Percentiles rank a stretch among this genome's conserved stretches.
phyloP scores from a whole-genome alignment of 2,113 vertebrate genomes.

The Australoheros scitulus region DNA sequence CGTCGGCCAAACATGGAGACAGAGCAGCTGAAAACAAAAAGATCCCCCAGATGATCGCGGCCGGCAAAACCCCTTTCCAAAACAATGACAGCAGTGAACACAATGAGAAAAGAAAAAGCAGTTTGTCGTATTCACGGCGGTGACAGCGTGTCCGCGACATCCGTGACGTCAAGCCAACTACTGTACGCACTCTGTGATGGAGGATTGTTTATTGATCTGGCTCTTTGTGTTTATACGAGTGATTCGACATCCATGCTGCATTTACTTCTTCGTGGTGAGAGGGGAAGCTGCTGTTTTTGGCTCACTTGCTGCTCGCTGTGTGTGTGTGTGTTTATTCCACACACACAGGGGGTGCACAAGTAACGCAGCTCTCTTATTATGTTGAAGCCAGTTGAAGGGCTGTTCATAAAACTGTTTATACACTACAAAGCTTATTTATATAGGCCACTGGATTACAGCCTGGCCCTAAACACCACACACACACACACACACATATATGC shows the following conservation, averaged over 20 bases:
- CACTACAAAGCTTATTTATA: conserved; percentile 82
- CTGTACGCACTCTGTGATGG: conserved; percentile 38
- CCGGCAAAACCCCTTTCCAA: neutral
- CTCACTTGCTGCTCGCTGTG: conserved; percentile 44
- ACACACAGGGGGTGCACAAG: conserved; percentile 50
- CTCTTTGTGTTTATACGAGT: conserved; percentile 67
- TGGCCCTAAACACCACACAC: conserved; percentile 51
- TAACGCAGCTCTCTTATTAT: conserved; percentile 78
- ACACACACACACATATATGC: conserved; percentile 16
- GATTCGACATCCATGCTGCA: conserved; percentile 60
- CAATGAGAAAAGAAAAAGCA: conserved; percentile 18
- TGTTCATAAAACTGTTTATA: conserved; percentile 83
- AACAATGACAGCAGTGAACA: conserved; percentile 9
- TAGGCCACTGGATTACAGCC: conserved; percentile 83
- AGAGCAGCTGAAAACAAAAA: conserved; percentile 31
- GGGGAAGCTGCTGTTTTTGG: conserved; percentile 75
- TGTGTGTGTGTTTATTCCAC: conserved; percentile 39
- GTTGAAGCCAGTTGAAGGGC: conserved; percentile 61
- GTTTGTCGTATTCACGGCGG: conserved; percentile 17
- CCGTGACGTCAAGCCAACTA: conserved; percentile 45
- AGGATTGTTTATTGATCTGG: conserved; percentile 72
- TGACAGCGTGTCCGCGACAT: conserved; percentile 5
- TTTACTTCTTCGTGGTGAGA: conserved; percentile 66
- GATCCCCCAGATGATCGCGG: conserved; percentile 5
- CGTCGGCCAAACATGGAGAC: conserved; percentile 8